These are phyloP conservation scores for Drosophila varians DNA, from an alignment of 1,140 invertebrate genomes.

Conservation along the genomic window DNA sequence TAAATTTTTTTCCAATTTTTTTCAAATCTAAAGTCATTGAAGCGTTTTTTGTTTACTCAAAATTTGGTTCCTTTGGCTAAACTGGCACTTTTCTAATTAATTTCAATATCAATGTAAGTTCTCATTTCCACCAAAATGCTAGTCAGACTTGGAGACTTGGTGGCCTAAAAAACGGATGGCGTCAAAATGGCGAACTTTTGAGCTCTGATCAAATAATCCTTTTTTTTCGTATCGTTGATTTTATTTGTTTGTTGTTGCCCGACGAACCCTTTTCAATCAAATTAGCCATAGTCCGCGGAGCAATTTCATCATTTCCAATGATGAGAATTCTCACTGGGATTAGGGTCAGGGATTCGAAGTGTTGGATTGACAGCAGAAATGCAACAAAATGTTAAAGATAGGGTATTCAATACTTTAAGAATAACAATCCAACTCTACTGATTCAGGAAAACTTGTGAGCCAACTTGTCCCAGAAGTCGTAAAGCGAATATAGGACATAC, in stretches of 20 bases:
- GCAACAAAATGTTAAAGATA: neutral
- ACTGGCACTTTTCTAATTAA: slow-evolving; percentile 65
- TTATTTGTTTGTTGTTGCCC: slow-evolving; percentile 56
- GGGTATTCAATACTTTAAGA: neutral
- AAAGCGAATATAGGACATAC: slow-evolving; percentile 27
- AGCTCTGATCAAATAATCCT: slow-evolving; percentile 53
- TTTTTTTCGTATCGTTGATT: slow-evolving; percentile 51
- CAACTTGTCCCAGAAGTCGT: neutral
- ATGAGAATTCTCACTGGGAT: slow-evolving; percentile 37
- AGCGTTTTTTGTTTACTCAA: slow-evolving; percentile 17
- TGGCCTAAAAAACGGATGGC: slow-evolving; percentile 19
- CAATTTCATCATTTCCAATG: slow-evolving; percentile 58
- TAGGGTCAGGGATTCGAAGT: neutral
- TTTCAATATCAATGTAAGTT: slow-evolving; percentile 43
- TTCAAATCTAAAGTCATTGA: slow-evolving; percentile 7
- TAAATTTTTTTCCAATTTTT: slow-evolving; percentile 4
- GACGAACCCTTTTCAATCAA: slow-evolving; percentile 76
- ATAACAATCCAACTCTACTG: neutral
- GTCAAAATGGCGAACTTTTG: slow-evolving; percentile 51
- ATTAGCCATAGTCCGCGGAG: slow-evolving; percentile 50
- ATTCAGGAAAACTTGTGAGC: neutral
- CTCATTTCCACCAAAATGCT: slow-evolving; percentile 9
- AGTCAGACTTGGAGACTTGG: slow-evolving; percentile 1
- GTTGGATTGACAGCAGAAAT: slow-evolving; percentile 1
- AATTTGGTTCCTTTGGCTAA: neutral